Base-by-base conservation (phyloP, 2,113 vertebrate species). In the Turdus rufiventris region DNA sequence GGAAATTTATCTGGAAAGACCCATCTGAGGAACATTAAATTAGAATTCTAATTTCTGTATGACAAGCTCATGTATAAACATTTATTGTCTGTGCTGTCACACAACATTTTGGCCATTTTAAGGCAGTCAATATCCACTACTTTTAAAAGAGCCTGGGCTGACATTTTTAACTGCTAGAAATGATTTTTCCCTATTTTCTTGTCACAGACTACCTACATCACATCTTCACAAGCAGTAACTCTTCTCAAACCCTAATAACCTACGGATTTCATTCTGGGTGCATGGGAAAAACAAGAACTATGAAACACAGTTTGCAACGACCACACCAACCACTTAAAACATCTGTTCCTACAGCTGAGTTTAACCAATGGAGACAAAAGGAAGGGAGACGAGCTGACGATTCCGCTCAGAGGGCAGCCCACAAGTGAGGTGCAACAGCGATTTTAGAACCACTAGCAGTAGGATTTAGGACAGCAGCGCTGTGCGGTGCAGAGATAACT, bases 261-360 rank as follows among this genome's bases (percentile, higher is more conserved):
- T 17, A 45, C 0, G 0, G 23, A 84, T 62, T 42, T 89, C 29
- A 34, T 10, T 56, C 15, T 6, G 19, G 14, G 18, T 11, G 5
- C 1, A 2, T 0, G 0, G 17, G 12, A 31, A 24, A 65, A 43
- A 2, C 0, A 1, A 28, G 4, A 88, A 47, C 0, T 1, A 42
- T 5, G 8, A 28, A 26, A 33, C 2, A 20, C 0, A 17, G 4
- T 7, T 31, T 12, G 10, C 6, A 61, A 85, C 8, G 4, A 48
- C 21, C 23, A 21, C 3, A 3, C 10, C 34, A 34, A 8, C 14
- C 9, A 20, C 1, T 26, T 14, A 34, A 48, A 51, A 42, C 3
- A 8, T 12, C 23, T 19, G 8, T 1, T 50, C 34, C 21, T 11
- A 53, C 25, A 38, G 5, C 2, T 2, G 12, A 45, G 12, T 25